Evolutionary conservation across 2,888 invertebrate species (phyloP).

Genomic region (Frankliniella intonsa): DNA sequence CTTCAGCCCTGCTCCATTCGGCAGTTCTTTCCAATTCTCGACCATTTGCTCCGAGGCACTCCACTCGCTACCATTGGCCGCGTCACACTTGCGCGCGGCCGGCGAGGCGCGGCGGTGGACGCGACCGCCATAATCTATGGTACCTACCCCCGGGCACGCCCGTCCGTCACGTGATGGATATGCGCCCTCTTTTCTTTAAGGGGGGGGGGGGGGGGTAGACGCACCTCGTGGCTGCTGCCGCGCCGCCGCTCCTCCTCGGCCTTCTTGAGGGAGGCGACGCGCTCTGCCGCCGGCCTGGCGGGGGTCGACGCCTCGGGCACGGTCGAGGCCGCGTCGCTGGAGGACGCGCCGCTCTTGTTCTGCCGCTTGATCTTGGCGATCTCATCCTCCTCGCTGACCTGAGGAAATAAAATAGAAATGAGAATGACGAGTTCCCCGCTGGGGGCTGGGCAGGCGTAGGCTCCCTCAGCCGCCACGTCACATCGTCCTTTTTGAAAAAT

Average conservation of each 20-base stretch:
- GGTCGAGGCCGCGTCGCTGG: constrained; percentile 49
- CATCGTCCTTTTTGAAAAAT: too few relatives aligned
- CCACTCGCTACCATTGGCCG: not conserved
- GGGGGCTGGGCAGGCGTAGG: too few relatives aligned
- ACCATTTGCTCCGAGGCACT: not conserved
- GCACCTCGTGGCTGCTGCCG: constrained; percentile 8
- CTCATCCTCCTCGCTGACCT: constrained; percentile 86
- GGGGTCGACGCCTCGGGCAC: constrained; percentile 41
- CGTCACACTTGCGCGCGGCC: not conserved
- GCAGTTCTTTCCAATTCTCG: too few relatives aligned
- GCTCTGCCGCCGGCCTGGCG: constrained; percentile 35
- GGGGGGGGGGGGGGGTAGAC: not conserved
- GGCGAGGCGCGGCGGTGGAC: too few relatives aligned
- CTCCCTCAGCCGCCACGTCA: too few relatives aligned
- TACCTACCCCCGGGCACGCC: too few relatives aligned
- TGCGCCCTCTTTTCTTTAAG: too few relatives aligned
- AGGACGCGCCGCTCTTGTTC: constrained; percentile 62
- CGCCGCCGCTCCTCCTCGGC: constrained; percentile 18
- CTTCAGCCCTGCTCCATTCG: not conserved
- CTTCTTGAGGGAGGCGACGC: constrained; percentile 37
- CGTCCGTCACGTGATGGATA: too few relatives aligned
- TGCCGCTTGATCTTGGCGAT: constrained; percentile 81
- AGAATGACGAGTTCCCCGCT: too few relatives aligned
- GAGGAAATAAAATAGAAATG: not conserved
- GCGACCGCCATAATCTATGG: too few relatives aligned